Evolutionary conservation across 2,888 invertebrate genomes (phyloP), one percentile per base, ranked within the genome.

Genomic region (Scaptomyza polygonia): DNA sequence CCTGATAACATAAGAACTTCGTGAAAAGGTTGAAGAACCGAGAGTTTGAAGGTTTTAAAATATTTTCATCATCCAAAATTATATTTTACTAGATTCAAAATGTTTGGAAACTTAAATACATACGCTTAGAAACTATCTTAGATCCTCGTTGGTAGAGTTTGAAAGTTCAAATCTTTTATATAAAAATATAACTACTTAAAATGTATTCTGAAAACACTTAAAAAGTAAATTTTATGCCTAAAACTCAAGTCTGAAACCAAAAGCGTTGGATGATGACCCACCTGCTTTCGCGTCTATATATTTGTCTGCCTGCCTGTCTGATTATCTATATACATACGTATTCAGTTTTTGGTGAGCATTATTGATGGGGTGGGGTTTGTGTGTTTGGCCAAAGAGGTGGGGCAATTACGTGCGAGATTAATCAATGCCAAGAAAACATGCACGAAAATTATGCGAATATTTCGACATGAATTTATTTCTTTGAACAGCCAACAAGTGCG

Each of bases 401-500:
- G 76, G 75, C 84, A 86, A 86, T 86, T 84, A 82, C 78, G 85
- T 78, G 81, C 59, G 76, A 84, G 72, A 82, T 82, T 86, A 82
- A 82, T 82, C 82, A 82, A 82, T 82, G 82, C 82, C 82, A 86
- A 59, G 81, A 86, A 68, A 82, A 82, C 86, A 84, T 80, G 81
- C 54, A 71, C 64, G 39, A 8, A 79, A 82, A 84, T 86, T 82
- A 84, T 84, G 85, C 76, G 67, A 70, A 73, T 21, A 32, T 66
- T 76, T 57, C 87, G 85, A 86, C 82, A 76, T 86, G 59, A 82
- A 82, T 82, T 86, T 86, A 82, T 82, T 66, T 77, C 67, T 67
- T 75, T 78, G 67, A 42, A 68, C 56, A 78, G 78, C 79, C 80
- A 80, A 80, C 80, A 81, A 81, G 80, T 80, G 79, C 79, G 81